Percentiles rank a stretch among this genome's conserved stretches.
Conservation (phyloP, 2,888 invertebrate species). For the Pyrocoelia pectoralis region DNA sequence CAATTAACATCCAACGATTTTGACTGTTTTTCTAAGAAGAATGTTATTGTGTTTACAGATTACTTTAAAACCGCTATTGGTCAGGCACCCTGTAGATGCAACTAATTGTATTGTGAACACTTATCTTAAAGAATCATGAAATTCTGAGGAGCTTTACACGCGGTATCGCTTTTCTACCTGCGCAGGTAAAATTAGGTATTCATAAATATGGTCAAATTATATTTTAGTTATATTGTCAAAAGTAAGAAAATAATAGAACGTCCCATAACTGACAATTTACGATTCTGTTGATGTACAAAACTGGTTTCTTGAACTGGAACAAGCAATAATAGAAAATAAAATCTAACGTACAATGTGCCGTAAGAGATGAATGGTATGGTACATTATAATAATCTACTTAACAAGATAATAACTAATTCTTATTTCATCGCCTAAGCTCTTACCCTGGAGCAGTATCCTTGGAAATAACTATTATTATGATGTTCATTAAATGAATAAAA, state of each 20-base stretch:
- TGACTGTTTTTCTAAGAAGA: constrained; percentile 44
- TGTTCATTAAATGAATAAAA: constrained; percentile 5
- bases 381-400: constrained; percentile 4
- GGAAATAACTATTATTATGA: constrained; percentile 7
- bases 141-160: background rate
- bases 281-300: background rate
- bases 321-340: background rate
- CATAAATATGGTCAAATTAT: background rate
- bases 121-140: constrained; percentile 3
- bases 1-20: constrained; percentile 27
- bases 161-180: constrained; percentile 1
- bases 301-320: background rate
- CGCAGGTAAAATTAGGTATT: constrained; percentile 1
- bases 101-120: constrained; percentile 9
- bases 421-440: background rate
- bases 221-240: background rate
- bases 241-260: too few relatives aligned
- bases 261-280: background rate
- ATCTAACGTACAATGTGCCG: too few relatives aligned
- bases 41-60: constrained; percentile 43
- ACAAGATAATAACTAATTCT: constrained; percentile 6
- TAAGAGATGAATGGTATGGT: background rate
- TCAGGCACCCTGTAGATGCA: constrained; percentile 10
- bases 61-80: constrained; percentile 12
- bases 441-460: background rate